Evolutionary conservation across 1,140 invertebrate genomes (phyloP).

Genomic region (Lepidotrigona ventralis): DNA sequence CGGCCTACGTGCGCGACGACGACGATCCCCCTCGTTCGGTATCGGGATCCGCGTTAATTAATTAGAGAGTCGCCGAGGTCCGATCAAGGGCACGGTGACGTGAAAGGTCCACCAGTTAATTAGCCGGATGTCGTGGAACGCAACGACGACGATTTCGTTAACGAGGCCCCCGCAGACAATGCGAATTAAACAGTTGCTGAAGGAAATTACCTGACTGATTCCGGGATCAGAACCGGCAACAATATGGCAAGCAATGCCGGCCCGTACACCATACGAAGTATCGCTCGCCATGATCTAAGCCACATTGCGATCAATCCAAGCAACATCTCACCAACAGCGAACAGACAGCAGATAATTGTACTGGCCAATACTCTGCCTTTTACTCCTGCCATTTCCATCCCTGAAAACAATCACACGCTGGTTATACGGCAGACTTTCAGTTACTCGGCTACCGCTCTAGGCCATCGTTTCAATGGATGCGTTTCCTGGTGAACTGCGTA

Average conservation of each 20-base stretch:
- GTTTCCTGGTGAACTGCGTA: background rate
- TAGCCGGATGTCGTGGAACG: conserved; percentile 15
- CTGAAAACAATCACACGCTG: conserved; percentile 77
- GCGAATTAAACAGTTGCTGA: conserved; percentile 23
- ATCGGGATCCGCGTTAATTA: conserved; percentile 28
- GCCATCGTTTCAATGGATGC: background rate
- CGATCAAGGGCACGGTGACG: conserved; percentile 18
- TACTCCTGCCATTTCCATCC: conserved; percentile 89
- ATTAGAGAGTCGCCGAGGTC: background rate
- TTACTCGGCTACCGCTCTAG: background rate
- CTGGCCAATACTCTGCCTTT: conserved; percentile 87
- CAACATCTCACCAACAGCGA: conserved; percentile 86
- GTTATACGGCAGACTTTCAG: background rate
- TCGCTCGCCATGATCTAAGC: conserved; percentile 85
- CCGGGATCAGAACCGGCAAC: conserved; percentile 83
- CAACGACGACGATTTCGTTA: conserved; percentile 16
- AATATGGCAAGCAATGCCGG: conserved; percentile 84
- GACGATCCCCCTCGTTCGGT: conserved; percentile 9
- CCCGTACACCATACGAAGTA: conserved; percentile 85
- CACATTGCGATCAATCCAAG: conserved; percentile 85
- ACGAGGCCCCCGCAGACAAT: background rate
- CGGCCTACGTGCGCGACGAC: no score
- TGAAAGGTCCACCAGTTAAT: conserved; percentile 15
- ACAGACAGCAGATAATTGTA: conserved; percentile 85
- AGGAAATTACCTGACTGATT: conserved; percentile 81